A percentile compares a stretch with the other conserved stretches of the same genome.
Evolutionary conservation across 2,888 invertebrate genomes (phyloP).

Genomic region (Drosophila longiperda): DNA sequence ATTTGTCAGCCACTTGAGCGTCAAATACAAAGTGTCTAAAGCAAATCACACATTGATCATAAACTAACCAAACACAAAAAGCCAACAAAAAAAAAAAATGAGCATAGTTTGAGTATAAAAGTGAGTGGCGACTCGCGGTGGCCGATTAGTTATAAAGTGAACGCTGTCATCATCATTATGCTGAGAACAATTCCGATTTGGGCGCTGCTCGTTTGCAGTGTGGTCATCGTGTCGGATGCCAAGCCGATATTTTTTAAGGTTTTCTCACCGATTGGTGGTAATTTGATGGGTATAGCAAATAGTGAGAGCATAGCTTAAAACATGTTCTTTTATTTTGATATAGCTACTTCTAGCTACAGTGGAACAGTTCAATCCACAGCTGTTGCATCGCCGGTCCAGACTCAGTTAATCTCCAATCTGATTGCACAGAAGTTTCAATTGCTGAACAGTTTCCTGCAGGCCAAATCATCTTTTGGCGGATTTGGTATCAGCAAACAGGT

Average conservation of each 20-base stretch:
- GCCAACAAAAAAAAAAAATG: conserved; percentile 5
- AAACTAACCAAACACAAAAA: conserved; percentile 46
- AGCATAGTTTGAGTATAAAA: conserved; percentile 57
- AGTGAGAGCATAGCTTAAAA: not conserved
- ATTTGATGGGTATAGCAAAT: not conserved
- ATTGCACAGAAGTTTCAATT: conserved; percentile 58
- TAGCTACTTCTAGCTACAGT: conserved; percentile 29
- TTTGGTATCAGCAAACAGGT: conserved; percentile 55
- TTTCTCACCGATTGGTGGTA: conserved; percentile 63
- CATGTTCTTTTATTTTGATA: conserved; percentile 1
- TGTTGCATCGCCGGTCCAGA: conserved; percentile 36
- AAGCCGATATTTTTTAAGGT: conserved; percentile 66
- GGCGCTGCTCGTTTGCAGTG: conserved; percentile 50
- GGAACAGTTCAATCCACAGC: conserved; percentile 20
- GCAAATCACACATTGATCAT: conserved; percentile 58
- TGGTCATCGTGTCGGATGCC: conserved; percentile 35
- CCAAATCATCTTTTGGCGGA: conserved; percentile 51
- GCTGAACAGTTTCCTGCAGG: conserved; percentile 54
- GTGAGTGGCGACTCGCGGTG: conserved; percentile 44
- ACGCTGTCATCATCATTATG: conserved; percentile 42
- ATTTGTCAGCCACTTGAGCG: conserved; percentile 65
- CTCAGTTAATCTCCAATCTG: conserved; percentile 56
- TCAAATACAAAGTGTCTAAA: conserved; percentile 35
- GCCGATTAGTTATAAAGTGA: conserved; percentile 48
- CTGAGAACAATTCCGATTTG: conserved; percentile 60